phyloP scores from a whole-genome alignment of 30 jellyfish, hydroid and myxozoan species.

The Hydractinia echinata region DNA sequence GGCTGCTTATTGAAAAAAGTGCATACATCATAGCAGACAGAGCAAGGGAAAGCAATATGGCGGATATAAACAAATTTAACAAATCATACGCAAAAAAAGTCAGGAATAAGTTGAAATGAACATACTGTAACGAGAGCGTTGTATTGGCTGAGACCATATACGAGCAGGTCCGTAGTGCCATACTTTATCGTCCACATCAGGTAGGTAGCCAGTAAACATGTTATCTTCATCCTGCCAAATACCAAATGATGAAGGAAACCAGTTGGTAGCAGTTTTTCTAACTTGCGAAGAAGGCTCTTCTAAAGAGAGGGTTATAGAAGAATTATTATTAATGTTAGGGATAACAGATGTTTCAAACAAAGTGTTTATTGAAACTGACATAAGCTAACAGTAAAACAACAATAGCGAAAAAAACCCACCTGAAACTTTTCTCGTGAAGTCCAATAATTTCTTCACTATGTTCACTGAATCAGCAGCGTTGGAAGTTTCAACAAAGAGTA shows the following conservation, averaged over 20 bases:
- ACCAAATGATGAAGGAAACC: slow-evolving; percentile 34
- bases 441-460: background rate
- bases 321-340: background rate
- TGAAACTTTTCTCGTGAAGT: background rate
- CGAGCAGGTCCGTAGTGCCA: slow-evolving; percentile 92
- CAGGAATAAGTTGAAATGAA: background rate
- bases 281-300: slow-evolving; percentile 1
- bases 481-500: slow-evolving; percentile 11
- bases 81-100: background rate
- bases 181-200: slow-evolving; percentile 49
- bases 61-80: background rate
- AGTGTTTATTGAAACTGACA: too few species aligned
- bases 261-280: background rate
- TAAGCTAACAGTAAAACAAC: background rate
- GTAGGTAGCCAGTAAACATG: slow-evolving; percentile 51
- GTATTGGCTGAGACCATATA: slow-evolving; percentile 67
- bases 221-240: slow-evolving; percentile 57
- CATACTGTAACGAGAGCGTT: slow-evolving; percentile 52
- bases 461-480: background rate
- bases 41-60: too few species aligned
- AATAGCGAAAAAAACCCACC: background rate
- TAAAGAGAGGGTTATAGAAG: background rate
- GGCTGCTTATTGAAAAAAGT: background rate
- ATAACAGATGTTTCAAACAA: background rate
- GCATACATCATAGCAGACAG: too few species aligned